Evolutionary conservation across 2,797 vertebrate species (phyloP), one percentile per base, ranked within the genome.

Genomic region (Helarctos malayanus): DNA sequence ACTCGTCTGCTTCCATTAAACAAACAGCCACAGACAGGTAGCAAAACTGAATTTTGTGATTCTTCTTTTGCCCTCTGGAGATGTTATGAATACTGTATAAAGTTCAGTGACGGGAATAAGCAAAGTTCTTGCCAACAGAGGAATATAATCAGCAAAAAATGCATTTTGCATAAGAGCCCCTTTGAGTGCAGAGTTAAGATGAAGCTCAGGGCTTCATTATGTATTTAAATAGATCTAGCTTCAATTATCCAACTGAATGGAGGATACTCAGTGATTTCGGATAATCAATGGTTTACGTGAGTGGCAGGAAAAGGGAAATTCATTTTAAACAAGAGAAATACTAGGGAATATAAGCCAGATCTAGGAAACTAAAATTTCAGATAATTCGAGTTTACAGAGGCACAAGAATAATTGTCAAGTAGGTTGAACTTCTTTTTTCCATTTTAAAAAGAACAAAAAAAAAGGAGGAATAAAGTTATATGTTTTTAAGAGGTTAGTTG

Each of bases 201-300:
- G 52, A 97, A 32, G 71, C 32, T 5, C 2, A 7, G 32, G 32
- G 32, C 19, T 97, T 93, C 83, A 61, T 47, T 96, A 94, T 91
- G 79, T 73, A 94, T 96, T 95, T 94, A 93, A 96, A 93, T 63
- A 94, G 82, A 86, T 41, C n/a, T 5, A 89, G 79, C 71, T 84
- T 94, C 82, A 91, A 82, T 96, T 83, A 83, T 41, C 84, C 83
- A 84, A 80, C 47, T 7, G 68, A 71, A 81, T 7, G 35, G 79
- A 84, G 82, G 89, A 25, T 56, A 71, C 75, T 89, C 0, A 0
- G 54, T 89, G 89, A 94, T 88, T 94, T 90, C 83, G 45, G 71
- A 95, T 82, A 81, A 96, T 92, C 97, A 93, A 18, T 82, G 85
- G 87, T 94, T 98, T 90, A 65, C 0, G 1, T 83, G 87, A 96